Conservation (phyloP, 2,888 invertebrate species). For the Sussaba pulchella region DNA sequence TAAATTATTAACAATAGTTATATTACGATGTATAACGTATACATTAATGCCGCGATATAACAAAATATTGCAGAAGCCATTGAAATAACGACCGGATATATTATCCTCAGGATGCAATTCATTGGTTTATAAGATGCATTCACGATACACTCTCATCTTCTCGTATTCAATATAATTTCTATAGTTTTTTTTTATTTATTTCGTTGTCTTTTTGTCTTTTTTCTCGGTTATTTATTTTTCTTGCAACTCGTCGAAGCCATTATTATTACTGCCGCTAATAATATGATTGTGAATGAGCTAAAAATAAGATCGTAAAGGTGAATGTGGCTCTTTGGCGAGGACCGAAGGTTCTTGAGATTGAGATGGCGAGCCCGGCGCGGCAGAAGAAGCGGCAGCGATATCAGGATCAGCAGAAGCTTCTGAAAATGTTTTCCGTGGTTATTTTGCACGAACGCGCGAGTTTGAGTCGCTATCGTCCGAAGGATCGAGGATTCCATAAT, state of each 20-base stretch:
- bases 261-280: conserved; percentile 63
- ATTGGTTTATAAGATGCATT: conserved; percentile 39
- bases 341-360: conserved; percentile 5
- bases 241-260: conserved; percentile 35
- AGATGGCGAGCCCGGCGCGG: conserved; percentile 4
- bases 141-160: neutral
- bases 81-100: conserved; percentile 62
- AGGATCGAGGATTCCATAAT: conserved; percentile 60
- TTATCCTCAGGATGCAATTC: conserved; percentile 59
- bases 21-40: neutral
- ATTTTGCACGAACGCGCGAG: conserved; percentile 1
- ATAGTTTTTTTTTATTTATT: conserved; percentile 32
- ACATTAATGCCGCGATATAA: conserved; percentile 27
- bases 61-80: conserved; percentile 41
- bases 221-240: too few relatives aligned
- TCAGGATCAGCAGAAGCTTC: neutral
- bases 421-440: neutral
- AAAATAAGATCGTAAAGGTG: conserved; percentile 48
- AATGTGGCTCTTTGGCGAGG: conserved; percentile 26
- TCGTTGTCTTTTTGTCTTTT: too few relatives aligned
- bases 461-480: conserved; percentile 13
- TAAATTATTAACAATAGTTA: conserved; percentile 32
- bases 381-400: neutral
- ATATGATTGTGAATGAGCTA: conserved; percentile 54
- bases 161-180: conserved; percentile 53